Conservation (phyloP, 2,113 vertebrate genomes). For the Regulus satrapa region DNA sequence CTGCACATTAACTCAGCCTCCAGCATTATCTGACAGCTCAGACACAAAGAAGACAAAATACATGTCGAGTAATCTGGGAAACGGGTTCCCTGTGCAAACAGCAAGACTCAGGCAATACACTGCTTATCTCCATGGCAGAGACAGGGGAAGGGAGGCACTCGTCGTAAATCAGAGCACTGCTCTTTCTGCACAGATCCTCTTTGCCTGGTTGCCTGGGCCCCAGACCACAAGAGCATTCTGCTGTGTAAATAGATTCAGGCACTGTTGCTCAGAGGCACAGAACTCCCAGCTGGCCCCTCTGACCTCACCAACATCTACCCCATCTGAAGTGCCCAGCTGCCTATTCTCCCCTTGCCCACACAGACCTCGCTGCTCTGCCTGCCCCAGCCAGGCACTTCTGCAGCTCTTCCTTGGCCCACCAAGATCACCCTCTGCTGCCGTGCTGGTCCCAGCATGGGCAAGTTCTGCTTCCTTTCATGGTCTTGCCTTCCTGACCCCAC, state of each 20-base stretch:
- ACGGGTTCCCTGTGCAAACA: neutral
- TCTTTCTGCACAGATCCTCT: neutral
- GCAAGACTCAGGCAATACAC: neutral
- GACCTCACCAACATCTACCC: neutral
- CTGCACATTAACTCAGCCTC: neutral
- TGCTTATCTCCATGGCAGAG: neutral
- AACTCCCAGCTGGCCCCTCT: neutral
- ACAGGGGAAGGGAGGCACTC: neutral
- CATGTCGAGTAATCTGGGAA: neutral
- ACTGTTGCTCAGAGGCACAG: neutral
- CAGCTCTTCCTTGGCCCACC: neutral
- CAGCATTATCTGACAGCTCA: neutral
- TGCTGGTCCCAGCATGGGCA: fast-evolving
- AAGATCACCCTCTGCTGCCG: fast-evolving
- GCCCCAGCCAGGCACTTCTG: fast-evolving
- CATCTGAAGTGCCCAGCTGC: neutral
- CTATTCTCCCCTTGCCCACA: neutral
- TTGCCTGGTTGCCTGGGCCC: neutral
- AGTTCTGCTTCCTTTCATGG: neutral
- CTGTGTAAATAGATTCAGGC: neutral
- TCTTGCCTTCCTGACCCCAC: neutral
- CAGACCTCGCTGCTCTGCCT: neutral
- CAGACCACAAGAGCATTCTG: neutral
- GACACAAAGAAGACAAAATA: neutral
- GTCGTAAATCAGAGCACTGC: neutral